Evolutionary conservation across 1,140 invertebrate species (phyloP).

Genomic region (Tetramorium simillimum): DNA sequence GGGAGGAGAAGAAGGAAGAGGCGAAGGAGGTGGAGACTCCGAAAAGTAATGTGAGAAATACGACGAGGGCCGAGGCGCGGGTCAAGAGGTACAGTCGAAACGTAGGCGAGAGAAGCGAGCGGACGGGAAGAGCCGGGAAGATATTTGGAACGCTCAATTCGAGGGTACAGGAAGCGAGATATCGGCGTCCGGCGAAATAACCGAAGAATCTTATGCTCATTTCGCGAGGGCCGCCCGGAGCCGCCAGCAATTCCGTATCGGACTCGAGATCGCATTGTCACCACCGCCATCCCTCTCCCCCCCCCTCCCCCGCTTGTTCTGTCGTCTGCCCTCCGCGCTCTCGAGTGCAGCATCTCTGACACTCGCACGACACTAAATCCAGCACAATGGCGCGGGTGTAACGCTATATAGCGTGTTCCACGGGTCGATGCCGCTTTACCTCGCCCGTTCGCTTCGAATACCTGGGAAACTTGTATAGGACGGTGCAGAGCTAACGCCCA

Average conservation of each 20-base stretch:
- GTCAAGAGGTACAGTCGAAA: constrained; percentile 72
- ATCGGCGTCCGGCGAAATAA: constrained; percentile 76
- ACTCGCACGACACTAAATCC: constrained; percentile 58
- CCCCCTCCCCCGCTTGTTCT: background rate
- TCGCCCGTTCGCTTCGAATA: constrained; percentile 46
- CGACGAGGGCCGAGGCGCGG: constrained; percentile 71
- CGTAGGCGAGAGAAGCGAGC: constrained; percentile 20
- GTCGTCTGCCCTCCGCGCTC: constrained; percentile 31
- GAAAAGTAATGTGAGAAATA: constrained; percentile 82
- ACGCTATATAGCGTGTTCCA: constrained; percentile 48
- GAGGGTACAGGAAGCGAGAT: constrained; percentile 74
- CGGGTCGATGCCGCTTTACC: constrained; percentile 60
- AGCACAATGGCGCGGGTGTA: constrained; percentile 59
- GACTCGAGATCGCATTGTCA: constrained; percentile 78
- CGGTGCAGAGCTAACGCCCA: constrained; percentile 24
- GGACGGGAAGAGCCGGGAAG: constrained; percentile 59
- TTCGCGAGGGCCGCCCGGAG: constrained; percentile 71
- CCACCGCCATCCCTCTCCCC: constrained; percentile 1
- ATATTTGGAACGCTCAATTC: constrained; percentile 82
- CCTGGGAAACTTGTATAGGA: constrained; percentile 37
- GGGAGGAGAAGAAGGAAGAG: constrained; percentile 34
- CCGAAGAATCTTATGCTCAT: constrained; percentile 78
- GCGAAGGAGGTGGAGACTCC: constrained; percentile 75
- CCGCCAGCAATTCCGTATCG: constrained; percentile 77
- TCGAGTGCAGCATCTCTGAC: constrained; percentile 57